phyloP scores from a whole-genome alignment of 1,140 invertebrate genomes.

The Bombus affinis region DNA sequence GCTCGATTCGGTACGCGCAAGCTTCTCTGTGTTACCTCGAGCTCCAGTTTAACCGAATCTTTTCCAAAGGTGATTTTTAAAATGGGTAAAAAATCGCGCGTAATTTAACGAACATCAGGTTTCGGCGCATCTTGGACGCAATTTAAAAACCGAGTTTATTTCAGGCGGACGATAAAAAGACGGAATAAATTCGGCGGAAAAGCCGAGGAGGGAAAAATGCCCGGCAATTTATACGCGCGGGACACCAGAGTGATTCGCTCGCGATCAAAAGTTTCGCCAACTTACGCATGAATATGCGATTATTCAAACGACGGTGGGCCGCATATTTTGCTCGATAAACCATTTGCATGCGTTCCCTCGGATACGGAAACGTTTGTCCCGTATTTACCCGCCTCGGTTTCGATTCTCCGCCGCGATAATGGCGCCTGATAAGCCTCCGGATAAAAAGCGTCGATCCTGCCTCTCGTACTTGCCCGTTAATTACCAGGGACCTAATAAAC shows the following conservation, averaged over 20 bases:
- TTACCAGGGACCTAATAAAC: background rate
- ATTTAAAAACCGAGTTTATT: background rate
- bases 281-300: conserved; percentile 44
- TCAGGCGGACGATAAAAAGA: background rate
- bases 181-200: background rate
- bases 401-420: background rate
- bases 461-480: background rate
- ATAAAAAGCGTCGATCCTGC: too few species aligned
- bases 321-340: conserved; percentile 32
- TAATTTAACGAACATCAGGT: too few species aligned
- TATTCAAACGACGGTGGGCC: conserved; percentile 21
- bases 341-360: conserved; percentile 20
- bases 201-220: background rate
- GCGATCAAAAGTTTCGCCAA: conserved; percentile 26
- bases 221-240: background rate
- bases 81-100: too few species aligned
- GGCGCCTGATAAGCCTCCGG: background rate
- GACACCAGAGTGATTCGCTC: background rate
- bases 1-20: background rate
- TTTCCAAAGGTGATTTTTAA: too few species aligned
- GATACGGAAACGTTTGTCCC: conserved; percentile 13
- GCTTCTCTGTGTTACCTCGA: too few species aligned
- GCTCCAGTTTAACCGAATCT: too few species aligned
- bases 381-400: background rate
- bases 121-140: too few species aligned